Evolutionary conservation across 2,888 invertebrate genomes (phyloP), one percentile per base, ranked within the genome.

Genomic region (Euzophera pinguis): DNA sequence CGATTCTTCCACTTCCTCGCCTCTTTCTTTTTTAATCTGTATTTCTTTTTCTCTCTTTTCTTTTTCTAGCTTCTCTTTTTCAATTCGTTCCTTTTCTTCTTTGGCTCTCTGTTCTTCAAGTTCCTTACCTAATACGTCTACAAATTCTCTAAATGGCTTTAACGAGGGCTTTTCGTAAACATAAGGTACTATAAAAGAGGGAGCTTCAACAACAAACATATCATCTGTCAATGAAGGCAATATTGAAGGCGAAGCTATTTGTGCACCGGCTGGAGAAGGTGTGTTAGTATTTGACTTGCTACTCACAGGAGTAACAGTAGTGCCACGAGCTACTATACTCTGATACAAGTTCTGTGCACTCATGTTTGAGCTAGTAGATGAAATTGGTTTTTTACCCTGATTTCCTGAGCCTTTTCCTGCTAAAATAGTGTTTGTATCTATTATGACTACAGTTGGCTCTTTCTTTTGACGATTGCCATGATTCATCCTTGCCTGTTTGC

Each of bases 141-240:
- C 92, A 74, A 94, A 94, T 60, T 95, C 93, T 73, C 93, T 94
- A 58, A 97, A 92, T 53, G 95, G 94, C 67, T 94, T 94, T 4
- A 94, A 79, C 0, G 97, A 96, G 8, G 97, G 96, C 76, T 97
- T 97, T 77, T 97, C 97, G 81, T 97, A 97, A 16, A 97, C 96
- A 77, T 97, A 97, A 45, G 97, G 97, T 63, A 97, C 97, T 73
- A 97, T 97, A 74, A 97, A 97, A 16, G 97, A 97, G 5, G 97
- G 97, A 27, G 97, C 97, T 81, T 97, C 97, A 8, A 97, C 95
- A 9, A 97, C 97, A 78, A 95, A 97, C 95, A 97, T 97, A 67
- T 97, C 97, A 75, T 97, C 97, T 14, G 97, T 97, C 17, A 97
- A 81, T 6, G 96, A 95, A 0, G 96, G 96, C 64, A 97, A 79